phyloP scores from a whole-genome alignment of 64 coral and sea anemone species.

The Cladopsammia gracilis region DNA sequence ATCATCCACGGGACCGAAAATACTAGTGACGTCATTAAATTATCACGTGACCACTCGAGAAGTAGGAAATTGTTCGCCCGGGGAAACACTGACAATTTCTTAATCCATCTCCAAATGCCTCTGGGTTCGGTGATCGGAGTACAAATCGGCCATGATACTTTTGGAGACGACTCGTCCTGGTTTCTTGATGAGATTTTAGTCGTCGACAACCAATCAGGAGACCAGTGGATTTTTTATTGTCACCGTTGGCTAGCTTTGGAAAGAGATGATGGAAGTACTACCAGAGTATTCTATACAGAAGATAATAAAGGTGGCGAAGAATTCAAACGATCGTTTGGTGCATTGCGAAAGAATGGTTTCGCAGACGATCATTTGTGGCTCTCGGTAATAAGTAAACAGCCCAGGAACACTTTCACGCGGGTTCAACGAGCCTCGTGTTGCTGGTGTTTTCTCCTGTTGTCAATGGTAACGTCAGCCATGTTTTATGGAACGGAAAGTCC shows the following conservation, averaged over 20 bases:
- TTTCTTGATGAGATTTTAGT: constrained; percentile 34
- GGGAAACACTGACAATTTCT: constrained; percentile 70
- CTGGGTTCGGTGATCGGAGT: constrained; percentile 44
- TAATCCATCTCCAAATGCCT: constrained; percentile 25
- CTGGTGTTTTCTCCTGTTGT: not conserved
- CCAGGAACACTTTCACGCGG: constrained; percentile 38
- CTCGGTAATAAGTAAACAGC: constrained; percentile 24
- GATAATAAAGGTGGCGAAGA: not conserved
- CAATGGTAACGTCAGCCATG: constrained; percentile 53
- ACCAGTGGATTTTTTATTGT: constrained; percentile 52
- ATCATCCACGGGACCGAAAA: constrained; percentile 13
- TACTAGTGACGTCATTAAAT: not conserved
- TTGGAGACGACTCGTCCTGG: constrained; percentile 70
- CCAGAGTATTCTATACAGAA: not conserved
- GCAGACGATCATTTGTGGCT: constrained; percentile 47
- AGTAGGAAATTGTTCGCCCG: constrained; percentile 40
- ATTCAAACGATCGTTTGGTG: constrained; percentile 47
- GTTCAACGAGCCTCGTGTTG: constrained; percentile 54
- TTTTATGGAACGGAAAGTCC: constrained; percentile 17
- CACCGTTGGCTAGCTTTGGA: constrained; percentile 71
- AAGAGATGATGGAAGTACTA: constrained; percentile 44
- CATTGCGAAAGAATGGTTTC: not conserved
- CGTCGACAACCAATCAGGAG: not conserved
- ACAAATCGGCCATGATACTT: constrained; percentile 77
- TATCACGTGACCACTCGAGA: not conserved